Evolutionary conservation across 1,140 invertebrate species (phyloP).

Genomic region (Eriocheir sinensis): DNA sequence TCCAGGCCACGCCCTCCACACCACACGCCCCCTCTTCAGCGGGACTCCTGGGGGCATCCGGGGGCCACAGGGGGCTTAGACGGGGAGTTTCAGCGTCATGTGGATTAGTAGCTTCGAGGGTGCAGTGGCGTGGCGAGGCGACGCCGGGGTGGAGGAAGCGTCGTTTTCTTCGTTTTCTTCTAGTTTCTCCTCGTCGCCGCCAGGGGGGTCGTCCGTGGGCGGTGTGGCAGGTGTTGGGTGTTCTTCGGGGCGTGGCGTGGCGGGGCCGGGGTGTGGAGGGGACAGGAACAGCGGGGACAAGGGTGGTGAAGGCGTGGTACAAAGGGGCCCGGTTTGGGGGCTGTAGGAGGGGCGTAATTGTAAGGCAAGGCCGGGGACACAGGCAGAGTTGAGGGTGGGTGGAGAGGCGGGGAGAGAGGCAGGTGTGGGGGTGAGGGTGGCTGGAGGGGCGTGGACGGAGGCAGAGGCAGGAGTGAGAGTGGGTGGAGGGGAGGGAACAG

Average conservation of each 20-base stretch:
- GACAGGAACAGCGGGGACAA: too few species aligned
- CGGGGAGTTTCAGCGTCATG: background rate
- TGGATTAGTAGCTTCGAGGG: background rate
- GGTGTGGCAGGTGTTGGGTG: background rate
- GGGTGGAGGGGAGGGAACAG: too few species aligned
- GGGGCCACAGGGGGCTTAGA: background rate
- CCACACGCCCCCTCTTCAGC: background rate
- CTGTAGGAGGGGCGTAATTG: too few species aligned
- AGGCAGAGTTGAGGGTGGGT: too few species aligned
- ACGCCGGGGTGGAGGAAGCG: background rate
- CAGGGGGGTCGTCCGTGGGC: background rate
- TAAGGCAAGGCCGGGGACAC: too few species aligned
- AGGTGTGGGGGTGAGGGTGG: background rate
- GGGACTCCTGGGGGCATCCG: too few species aligned
- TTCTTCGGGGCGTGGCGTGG: background rate
- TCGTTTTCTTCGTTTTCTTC: background rate
- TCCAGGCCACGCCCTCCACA: background rate
- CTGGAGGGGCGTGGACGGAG: background rate
- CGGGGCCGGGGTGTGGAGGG: background rate
- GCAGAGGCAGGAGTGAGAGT: background rate
- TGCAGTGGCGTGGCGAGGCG: background rate
- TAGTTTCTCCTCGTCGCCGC: too few species aligned
- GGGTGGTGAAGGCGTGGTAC: too few species aligned
- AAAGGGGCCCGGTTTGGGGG: too few species aligned
- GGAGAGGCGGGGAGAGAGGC: background rate